Evolutionary conservation across 2,113 vertebrate species (phyloP).

Genomic region (Rhadina sibilatrix): DNA sequence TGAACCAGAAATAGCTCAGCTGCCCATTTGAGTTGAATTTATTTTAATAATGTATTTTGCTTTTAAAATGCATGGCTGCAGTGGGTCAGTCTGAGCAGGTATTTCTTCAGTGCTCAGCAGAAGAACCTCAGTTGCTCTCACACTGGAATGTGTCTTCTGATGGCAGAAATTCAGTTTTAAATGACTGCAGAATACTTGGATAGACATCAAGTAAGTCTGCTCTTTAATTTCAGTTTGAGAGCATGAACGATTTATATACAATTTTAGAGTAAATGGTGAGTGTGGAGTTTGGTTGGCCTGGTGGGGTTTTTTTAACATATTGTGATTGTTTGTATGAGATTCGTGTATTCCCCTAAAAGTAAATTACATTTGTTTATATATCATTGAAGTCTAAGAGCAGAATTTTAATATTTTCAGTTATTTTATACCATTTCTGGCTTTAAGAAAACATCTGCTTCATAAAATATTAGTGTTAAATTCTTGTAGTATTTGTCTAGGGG

Average conservation of each 20-base stretch:
- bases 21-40: background rate
- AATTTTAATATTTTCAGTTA: background rate
- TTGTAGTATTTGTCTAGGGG: background rate
- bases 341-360: background rate
- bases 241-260: background rate
- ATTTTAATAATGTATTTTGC: background rate
- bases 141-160: accelerated
- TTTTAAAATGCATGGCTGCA: background rate
- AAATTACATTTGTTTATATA: background rate
- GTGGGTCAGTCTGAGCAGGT: background rate
- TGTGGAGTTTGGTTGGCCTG: background rate
- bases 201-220: background rate
- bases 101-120: background rate
- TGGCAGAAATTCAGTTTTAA: background rate
- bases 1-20: background rate
- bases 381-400: background rate
- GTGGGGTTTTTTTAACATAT: background rate
- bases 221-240: background rate
- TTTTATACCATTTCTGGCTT: background rate
- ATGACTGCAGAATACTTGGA: background rate
- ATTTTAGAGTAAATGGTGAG: background rate
- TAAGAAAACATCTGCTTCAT: background rate
- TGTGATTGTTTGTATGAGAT: background rate
- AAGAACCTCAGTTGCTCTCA: background rate
- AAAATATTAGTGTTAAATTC: background rate